Conservation (phyloP, 2,888 invertebrate species). For the Anthrax anthrax region DNA sequence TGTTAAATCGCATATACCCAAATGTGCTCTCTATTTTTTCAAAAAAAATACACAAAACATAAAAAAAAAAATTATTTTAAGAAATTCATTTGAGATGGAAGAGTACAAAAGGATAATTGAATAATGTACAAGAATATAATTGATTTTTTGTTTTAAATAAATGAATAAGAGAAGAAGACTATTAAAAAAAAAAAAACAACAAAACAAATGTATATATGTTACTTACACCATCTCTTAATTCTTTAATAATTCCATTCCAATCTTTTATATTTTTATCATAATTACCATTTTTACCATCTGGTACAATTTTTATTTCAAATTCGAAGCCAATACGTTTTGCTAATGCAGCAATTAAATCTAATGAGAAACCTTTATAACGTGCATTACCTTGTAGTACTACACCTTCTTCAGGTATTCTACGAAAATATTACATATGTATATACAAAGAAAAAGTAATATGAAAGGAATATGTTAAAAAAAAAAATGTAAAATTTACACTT, state of each 20-base stretch:
- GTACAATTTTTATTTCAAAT: conserved; percentile 55
- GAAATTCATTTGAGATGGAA: too few relatives aligned
- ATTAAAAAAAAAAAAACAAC: conserved; percentile 20
- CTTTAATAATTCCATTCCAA: conserved; percentile 66
- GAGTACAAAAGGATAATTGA: too few relatives aligned
- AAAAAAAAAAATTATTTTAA: background rate
- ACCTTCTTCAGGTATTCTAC: conserved; percentile 38
- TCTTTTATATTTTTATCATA: conserved; percentile 53
- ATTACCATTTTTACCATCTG: conserved; percentile 55
- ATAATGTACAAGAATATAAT: too few relatives aligned
- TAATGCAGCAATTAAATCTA: conserved; percentile 77
- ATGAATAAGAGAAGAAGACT: too few relatives aligned
- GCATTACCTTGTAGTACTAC: conserved; percentile 55
- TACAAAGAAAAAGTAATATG: too few relatives aligned
- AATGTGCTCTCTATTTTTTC: conserved; percentile 64
- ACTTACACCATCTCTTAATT: conserved; percentile 60
- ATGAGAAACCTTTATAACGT: conserved; percentile 74
- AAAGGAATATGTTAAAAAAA: too few relatives aligned
- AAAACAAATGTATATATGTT: background rate
- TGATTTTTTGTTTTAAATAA: too few relatives aligned
- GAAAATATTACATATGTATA: too few relatives aligned
- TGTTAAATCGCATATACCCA: conserved; percentile 91
- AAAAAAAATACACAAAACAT: background rate
- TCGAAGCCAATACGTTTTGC: conserved; percentile 52
- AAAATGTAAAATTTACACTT: conserved; percentile 24